Percentiles rank a stretch among this genome's conserved stretches.
These are phyloP conservation scores for Proales similis DNA, from an alignment of 1,140 invertebrate genomes.

Conservation along the genomic window DNA sequence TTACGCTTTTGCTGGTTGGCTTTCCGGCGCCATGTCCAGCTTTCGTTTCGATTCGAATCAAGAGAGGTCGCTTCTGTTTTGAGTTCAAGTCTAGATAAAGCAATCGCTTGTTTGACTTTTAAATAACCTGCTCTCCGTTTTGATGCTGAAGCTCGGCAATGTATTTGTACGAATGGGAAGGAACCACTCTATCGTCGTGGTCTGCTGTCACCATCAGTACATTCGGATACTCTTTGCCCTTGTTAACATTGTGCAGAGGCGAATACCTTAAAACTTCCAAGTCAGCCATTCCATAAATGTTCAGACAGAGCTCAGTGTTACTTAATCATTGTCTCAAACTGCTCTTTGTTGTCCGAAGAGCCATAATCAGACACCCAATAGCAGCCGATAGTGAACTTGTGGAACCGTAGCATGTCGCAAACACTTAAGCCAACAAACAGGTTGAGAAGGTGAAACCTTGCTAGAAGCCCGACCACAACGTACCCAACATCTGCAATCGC, in stretches of 20 bases:
- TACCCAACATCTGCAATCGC: slow-evolving; percentile 83
- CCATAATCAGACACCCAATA: slow-evolving; percentile 95
- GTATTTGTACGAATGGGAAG: slow-evolving; percentile 87
- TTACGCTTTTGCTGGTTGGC: slow-evolving; percentile 60
- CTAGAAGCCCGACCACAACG: slow-evolving; percentile 44
- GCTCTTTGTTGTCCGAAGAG: slow-evolving; percentile 72
- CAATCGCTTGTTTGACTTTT: neutral
- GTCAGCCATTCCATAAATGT: neutral
- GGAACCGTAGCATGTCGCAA: slow-evolving; percentile 90
- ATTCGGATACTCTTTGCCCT: slow-evolving; percentile 69
- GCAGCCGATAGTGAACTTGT: slow-evolving; percentile 95
- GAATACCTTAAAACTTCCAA: slow-evolving; percentile 60
- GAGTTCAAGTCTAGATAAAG: neutral
- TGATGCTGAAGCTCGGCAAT: slow-evolving; percentile 79
- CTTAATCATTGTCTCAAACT: slow-evolving; percentile 79
- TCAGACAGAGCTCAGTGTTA: slow-evolving; percentile 47
- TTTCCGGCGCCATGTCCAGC: slow-evolving; percentile 92
- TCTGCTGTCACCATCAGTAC: slow-evolving; percentile 84
- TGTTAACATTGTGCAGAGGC: slow-evolving; percentile 80
- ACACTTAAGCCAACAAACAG: slow-evolving; percentile 62
- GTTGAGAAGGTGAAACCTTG: slow-evolving; percentile 39
- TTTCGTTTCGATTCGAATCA: slow-evolving; percentile 84
- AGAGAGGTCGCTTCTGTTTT: slow-evolving; percentile 73
- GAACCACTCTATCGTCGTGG: slow-evolving; percentile 94
- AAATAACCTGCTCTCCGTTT: slow-evolving; percentile 56